Evolutionary conservation across 2,113 vertebrate genomes (phyloP).

Genomic region (Talpa occidentalis): DNA sequence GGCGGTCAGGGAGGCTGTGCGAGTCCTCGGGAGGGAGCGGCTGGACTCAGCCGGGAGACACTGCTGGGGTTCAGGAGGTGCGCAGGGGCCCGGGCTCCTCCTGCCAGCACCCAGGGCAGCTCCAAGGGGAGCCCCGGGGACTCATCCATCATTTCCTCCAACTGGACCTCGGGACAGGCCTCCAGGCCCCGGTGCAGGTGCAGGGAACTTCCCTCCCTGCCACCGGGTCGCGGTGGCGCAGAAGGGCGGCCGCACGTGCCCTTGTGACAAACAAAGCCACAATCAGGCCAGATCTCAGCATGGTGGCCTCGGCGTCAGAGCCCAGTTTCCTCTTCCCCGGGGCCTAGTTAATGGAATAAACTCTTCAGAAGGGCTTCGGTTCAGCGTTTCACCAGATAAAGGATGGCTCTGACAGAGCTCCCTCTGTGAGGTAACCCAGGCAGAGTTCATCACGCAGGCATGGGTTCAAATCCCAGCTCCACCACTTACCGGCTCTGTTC

Average conservation of each 20-base stretch:
- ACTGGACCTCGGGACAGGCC: background rate
- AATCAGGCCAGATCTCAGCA: slow-evolving; percentile 61
- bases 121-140: background rate
- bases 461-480: background rate
- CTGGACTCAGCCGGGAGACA: background rate
- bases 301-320: background rate
- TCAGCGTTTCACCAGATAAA: slow-evolving; percentile 39
- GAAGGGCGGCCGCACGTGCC: background rate
- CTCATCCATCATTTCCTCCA: background rate
- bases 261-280: background rate
- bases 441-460: background rate
- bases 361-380: background rate
- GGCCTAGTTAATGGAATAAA: slow-evolving; percentile 33
- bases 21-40: background rate
- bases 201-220: background rate
- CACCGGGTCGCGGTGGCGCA: background rate
- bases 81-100: background rate
- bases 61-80: accelerated
- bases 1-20: background rate
- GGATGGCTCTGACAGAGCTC: background rate
- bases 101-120: background rate
- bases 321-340: background rate
- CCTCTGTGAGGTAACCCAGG: background rate
- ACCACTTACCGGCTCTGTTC: background rate
- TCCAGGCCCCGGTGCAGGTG: accelerated